Conservation (phyloP, 2,113 vertebrate species). For the Sander vitreus region DNA sequence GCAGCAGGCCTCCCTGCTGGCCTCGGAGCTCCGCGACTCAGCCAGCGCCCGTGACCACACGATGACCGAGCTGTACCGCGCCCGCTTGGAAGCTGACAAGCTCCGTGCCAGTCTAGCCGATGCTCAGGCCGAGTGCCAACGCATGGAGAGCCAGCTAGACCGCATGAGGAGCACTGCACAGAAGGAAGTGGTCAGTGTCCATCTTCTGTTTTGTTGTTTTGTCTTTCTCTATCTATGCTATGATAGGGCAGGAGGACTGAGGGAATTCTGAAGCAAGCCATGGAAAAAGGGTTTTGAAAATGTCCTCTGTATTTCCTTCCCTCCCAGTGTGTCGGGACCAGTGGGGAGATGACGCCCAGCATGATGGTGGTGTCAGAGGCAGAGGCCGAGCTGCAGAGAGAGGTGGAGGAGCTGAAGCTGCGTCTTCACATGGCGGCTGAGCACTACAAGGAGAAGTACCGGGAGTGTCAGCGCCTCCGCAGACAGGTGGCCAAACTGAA, state of each 20-base stretch:
- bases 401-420: conserved; percentile 97
- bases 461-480: conserved; percentile 96
- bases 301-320: not conserved
- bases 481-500: conserved; percentile 93
- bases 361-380: conserved; percentile 74
- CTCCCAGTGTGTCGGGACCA: conserved; percentile 76
- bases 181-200: conserved; percentile 84
- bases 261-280: not conserved
- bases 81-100: conserved; percentile 88
- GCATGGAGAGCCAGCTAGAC: conserved; percentile 76
- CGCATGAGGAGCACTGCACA: conserved; percentile 82
- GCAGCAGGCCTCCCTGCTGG: conserved; percentile 91
- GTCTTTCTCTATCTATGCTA: not conserved
- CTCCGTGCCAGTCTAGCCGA: conserved; percentile 85
- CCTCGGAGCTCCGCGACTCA: conserved; percentile 92
- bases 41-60: conserved; percentile 91
- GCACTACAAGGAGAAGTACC: conserved; percentile 98
- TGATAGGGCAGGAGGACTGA: not conserved
- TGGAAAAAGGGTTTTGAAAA: not conserved
- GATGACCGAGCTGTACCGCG: conserved; percentile 91
- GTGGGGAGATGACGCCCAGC: conserved; percentile 64
- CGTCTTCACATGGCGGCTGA: conserved; percentile 98
- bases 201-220: not conserved
- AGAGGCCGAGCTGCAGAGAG: conserved; percentile 95
- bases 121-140: conserved; percentile 86